Conservation (phyloP, 2,888 invertebrate species). For the Barypeithes pellucidus region DNA sequence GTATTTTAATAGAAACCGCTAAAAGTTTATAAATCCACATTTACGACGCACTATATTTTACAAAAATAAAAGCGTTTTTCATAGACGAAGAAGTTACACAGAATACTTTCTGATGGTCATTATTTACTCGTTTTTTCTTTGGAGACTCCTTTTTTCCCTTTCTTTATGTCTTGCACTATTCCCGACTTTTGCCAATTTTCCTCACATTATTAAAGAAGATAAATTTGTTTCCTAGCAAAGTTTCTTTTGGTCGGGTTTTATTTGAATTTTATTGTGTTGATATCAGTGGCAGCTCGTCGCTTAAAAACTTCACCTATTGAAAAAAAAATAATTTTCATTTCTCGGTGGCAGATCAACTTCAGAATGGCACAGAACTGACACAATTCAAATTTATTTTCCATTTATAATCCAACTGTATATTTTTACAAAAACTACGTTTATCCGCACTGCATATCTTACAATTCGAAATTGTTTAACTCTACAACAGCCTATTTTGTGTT, state of each 20-base stretch:
- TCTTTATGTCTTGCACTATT: not conserved
- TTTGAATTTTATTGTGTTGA: not conserved
- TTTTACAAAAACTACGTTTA: too few relatives aligned
- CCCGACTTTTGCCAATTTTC: not conserved
- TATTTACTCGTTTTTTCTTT: not conserved
- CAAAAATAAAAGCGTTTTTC: not conserved
- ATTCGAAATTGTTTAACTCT: too few relatives aligned
- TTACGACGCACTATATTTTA: not conserved
- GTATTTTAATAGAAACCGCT: too few relatives aligned
- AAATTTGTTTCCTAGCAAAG: not conserved
- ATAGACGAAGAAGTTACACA: constrained; percentile 2
- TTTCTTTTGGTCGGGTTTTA: not conserved
- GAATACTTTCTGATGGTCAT: constrained; percentile 13
- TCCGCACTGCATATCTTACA: too few relatives aligned
- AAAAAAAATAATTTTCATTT: not conserved
- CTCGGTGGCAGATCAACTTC: too few relatives aligned
- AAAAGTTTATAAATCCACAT: too few relatives aligned
- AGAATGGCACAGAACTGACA: too few relatives aligned
- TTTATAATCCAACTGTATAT: too few relatives aligned
- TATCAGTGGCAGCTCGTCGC: too few relatives aligned
- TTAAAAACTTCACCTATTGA: too few relatives aligned
- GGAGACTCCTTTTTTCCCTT: constrained; percentile 4
- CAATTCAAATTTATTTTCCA: too few relatives aligned
- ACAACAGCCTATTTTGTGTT: too few relatives aligned
- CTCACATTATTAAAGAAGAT: not conserved